These are phyloP conservation scores for Herpailurus yagouaroundi DNA, from an alignment of 2,113 vertebrate genomes.

Conservation along the genomic window DNA sequence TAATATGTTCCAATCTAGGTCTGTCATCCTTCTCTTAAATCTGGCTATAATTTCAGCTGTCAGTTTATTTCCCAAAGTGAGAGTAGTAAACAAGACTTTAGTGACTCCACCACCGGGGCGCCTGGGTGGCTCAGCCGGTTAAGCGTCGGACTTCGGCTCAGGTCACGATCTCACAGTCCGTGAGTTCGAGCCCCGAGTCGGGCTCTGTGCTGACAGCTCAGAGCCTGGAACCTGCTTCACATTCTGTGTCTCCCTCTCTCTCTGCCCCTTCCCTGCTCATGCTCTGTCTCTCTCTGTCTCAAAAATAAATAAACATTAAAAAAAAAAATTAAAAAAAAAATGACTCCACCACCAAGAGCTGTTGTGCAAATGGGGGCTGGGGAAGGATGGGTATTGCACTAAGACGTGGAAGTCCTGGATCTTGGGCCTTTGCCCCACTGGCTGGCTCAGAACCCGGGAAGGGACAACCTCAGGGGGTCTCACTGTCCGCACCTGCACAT, in stretches of 20 bases:
- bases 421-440: neutral
- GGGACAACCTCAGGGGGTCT: accelerated
- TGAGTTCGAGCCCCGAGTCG: too few relatives aligned
- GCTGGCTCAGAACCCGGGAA: neutral
- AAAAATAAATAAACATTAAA: too few relatives aligned
- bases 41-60: slow-evolving; percentile 75
- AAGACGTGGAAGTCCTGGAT: neutral
- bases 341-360: slow-evolving; percentile 62
- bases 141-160: too few relatives aligned
- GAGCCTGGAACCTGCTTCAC: too few relatives aligned
- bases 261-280: too few relatives aligned
- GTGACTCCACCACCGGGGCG: slow-evolving; percentile 56
- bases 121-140: too few relatives aligned
- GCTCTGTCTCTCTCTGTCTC: too few relatives aligned
- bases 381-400: neutral
- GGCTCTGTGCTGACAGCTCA: too few relatives aligned
- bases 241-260: too few relatives aligned
- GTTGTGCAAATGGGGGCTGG: slow-evolving; percentile 19
- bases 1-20: slow-evolving; percentile 37
- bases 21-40: slow-evolving; percentile 74
- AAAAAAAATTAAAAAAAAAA: neutral
- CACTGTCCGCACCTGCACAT: accelerated
- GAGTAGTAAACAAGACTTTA: slow-evolving; percentile 63
- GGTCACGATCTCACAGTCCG: too few relatives aligned
- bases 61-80: slow-evolving; percentile 75